Conservation (phyloP, 2,113 vertebrate genomes). For the Pterocles gutturalis region DNA sequence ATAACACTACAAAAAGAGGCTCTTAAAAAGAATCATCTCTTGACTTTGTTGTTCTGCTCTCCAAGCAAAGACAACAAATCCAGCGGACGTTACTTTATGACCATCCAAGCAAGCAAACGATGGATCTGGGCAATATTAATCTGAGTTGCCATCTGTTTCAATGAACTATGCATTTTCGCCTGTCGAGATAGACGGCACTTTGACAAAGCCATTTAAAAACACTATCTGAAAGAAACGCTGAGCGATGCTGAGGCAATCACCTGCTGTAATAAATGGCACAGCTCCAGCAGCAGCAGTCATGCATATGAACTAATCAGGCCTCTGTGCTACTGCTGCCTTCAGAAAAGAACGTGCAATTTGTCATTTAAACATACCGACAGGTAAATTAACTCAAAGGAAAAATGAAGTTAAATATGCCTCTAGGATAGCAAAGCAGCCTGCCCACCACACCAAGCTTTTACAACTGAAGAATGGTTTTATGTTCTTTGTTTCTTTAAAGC, state of each 20-base stretch:
- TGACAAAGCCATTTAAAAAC: constrained; percentile 36
- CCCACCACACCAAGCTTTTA: not conserved
- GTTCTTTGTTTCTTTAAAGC: not conserved
- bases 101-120: not conserved
- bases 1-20: not conserved
- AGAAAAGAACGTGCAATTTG: not conserved
- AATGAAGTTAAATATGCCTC: not conserved
- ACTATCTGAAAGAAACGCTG: not conserved
- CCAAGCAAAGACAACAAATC: not conserved
- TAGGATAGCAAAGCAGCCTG: not conserved
- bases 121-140: not conserved
- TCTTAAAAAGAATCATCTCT: not conserved
- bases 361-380: not conserved
- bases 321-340: not conserved
- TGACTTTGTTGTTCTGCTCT: not conserved
- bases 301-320: not conserved
- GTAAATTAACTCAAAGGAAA: not conserved
- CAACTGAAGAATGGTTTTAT: not conserved
- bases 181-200: constrained; percentile 13
- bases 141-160: constrained; percentile 25
- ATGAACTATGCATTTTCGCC: not conserved
- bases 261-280: constrained; percentile 3
- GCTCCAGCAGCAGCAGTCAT: not conserved
- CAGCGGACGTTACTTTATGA: not conserved
- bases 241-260: constrained; percentile 42